Evolutionary conservation across 2,888 invertebrate species (phyloP), one percentile per base, ranked within the genome.

Genomic region (Parapristionchus giblindavisi): DNA sequence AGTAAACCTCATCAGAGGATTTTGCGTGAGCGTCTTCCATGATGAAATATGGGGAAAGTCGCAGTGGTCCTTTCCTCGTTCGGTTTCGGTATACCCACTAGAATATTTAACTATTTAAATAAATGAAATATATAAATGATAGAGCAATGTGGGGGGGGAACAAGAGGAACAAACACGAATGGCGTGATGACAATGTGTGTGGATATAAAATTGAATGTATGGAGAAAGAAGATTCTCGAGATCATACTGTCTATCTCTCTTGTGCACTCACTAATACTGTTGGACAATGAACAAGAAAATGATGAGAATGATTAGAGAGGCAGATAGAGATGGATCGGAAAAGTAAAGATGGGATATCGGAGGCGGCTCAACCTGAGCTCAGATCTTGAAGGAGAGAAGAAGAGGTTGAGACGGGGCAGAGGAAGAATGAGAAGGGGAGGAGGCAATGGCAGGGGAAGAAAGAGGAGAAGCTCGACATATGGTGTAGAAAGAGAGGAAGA

Each of bases 11-110:
- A 43, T 86, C 84, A 75, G 84, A 81, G 76, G 81, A 79, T 79
- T 86, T 87, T 72, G 84, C 77, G 80, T 87, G 87, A 74, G 87
- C 87, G 86, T 86, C 84, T 81, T 87, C 87, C 87, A 87, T 87
- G 60, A 51, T 43, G 63, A 43, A 65, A 29, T 65, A 24, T 40
- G 63, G 40, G 43, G 63, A n/a, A n/a, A n/a, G n/a, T n/a, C n/a
- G n/a, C n/a, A n/a, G n/a, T n/a, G n/a, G n/a, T n/a, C 63, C 63
- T 65, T 14, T 40, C 27, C 21, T 40, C 36, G 24, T 3, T 38
- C 29, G 40, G 43, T 43, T 43, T 65, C 63, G 32, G 63, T 40
- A n/a, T n/a, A n/a, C n/a, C n/a, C n/a, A n/a, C n/a, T n/a, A n/a
- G n/a, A n/a, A n/a, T n/a, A n/a, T n/a, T n/a, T n/a, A n/a, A n/a